Conservation (phyloP, 2,797 vertebrate species). For the Syngnathus acus region DNA sequence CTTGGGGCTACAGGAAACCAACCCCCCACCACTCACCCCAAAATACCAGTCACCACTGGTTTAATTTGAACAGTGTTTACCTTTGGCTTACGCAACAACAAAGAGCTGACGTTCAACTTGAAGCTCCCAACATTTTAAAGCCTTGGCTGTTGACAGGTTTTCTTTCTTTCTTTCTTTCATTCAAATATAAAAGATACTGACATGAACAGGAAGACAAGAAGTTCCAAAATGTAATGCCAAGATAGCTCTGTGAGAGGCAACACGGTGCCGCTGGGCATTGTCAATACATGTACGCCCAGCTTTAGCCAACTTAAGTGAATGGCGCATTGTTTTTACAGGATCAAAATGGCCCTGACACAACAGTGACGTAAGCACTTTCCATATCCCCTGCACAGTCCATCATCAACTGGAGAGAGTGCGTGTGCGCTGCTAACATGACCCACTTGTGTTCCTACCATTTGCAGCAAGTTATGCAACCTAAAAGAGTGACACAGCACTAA, state of each 20-base stretch:
- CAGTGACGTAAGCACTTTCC: slow-evolving; percentile 15
- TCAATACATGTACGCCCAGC: background rate
- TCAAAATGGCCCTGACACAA: background rate
- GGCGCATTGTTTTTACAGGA: background rate
- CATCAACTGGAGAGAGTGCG: slow-evolving; percentile 1
- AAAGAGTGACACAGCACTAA: slow-evolving; percentile 19
- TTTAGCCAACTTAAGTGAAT: background rate
- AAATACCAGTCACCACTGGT: slow-evolving; percentile 27
- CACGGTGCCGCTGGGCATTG: no score
- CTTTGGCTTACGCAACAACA: slow-evolving; percentile 28
- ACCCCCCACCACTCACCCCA: slow-evolving; percentile 17
- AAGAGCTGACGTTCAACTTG: slow-evolving; percentile 7
- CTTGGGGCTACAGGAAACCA: slow-evolving; percentile 5
- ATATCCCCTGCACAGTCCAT: slow-evolving; percentile 2
- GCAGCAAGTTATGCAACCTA: slow-evolving; percentile 49
- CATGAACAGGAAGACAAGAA: no score
- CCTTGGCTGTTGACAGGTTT: background rate
- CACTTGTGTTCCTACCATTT: slow-evolving; percentile 42
- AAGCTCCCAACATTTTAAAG: background rate
- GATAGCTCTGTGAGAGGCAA: no score
- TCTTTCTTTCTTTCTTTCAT: background rate
- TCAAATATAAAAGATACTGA: background rate
- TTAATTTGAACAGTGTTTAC: slow-evolving; percentile 27
- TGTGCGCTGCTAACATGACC: slow-evolving; percentile 34
- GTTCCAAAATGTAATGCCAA: background rate